A percentile compares a stretch with the other conserved stretches of the same genome.
Conservation (phyloP, 1,140 invertebrate species). For the Eubasilissa regina region DNA sequence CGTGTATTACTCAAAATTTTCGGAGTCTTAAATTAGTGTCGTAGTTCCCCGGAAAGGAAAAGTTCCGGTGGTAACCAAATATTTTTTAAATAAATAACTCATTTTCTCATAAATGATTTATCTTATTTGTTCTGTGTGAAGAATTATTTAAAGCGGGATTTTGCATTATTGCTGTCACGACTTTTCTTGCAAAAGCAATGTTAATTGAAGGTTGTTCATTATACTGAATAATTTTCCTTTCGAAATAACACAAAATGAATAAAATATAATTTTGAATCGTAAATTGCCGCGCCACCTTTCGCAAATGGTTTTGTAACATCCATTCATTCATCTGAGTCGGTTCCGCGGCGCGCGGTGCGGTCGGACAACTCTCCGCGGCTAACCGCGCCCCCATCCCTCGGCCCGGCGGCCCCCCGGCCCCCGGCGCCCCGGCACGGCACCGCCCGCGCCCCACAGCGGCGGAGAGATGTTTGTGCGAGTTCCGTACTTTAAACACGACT, state of each 20-base stretch:
- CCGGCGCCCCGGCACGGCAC: neutral
- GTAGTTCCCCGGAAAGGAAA: too few species aligned
- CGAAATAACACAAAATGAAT: neutral
- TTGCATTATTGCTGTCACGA: too few species aligned
- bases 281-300: constrained; percentile 1
- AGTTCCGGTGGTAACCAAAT: too few species aligned
- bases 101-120: too few species aligned
- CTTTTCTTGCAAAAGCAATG: too few species aligned
- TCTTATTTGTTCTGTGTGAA: too few species aligned
- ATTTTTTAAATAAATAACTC: too few species aligned
- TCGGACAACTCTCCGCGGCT: constrained; percentile 25
- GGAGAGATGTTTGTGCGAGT: neutral
- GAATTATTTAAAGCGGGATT: too few species aligned
- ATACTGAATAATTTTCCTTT: neutral
- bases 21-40: too few species aligned
- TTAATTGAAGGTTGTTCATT: too few species aligned
- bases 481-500: neutral
- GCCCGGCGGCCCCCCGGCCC: neutral
- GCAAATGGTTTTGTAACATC: constrained; percentile 21
- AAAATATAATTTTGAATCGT: neutral
- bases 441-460: neutral
- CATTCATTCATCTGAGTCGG: constrained; percentile 28
- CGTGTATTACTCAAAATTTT: too few species aligned
- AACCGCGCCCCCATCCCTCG: neutral
- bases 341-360: constrained; percentile 6